Conservation (phyloP, 2,888 invertebrate genomes). For the Koerneria pararmatus region DNA sequence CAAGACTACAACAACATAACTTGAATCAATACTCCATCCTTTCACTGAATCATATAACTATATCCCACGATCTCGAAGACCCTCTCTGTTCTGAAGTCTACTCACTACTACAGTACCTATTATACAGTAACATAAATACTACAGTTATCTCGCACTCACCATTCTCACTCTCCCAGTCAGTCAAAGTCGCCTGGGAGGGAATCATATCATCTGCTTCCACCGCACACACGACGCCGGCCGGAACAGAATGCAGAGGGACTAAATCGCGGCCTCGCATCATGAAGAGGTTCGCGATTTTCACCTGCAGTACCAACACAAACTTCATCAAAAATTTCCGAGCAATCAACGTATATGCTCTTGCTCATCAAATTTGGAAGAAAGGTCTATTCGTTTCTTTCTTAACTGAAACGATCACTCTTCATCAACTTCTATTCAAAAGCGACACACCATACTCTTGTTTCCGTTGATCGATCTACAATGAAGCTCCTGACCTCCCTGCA, state of each 20-base stretch:
- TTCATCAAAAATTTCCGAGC: too few species aligned
- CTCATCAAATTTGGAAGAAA: not conserved
- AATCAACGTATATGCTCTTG: not conserved
- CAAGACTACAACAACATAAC: too few species aligned
- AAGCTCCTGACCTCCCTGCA: conserved; percentile 74
- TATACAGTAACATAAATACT: not conserved
- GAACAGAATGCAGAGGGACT: conserved; percentile 1
- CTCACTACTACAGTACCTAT: not conserved
- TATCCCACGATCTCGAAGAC: not conserved
- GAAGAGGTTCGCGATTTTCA: not conserved
- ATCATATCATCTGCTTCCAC: conserved; percentile 14
- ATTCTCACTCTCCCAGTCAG: conserved; percentile 2
- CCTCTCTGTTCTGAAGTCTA: not conserved
- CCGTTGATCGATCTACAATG: too few species aligned
- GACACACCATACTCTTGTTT: too few species aligned
- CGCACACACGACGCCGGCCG: conserved; percentile 18
- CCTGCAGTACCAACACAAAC: not conserved
- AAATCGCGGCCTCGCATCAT: conserved; percentile 19
- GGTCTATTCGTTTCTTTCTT: not conserved
- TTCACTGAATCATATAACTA: too few species aligned
- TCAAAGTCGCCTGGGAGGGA: conserved; percentile 7
- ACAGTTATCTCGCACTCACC: too few species aligned
- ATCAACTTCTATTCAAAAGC: conserved; percentile 11
- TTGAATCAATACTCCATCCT: too few species aligned
- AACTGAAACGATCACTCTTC: not conserved